Base-by-base conservation (phyloP, 30 jellyfish, hydroid and myxozoan species). In the Hydractinia symbiolongicarpus region DNA sequence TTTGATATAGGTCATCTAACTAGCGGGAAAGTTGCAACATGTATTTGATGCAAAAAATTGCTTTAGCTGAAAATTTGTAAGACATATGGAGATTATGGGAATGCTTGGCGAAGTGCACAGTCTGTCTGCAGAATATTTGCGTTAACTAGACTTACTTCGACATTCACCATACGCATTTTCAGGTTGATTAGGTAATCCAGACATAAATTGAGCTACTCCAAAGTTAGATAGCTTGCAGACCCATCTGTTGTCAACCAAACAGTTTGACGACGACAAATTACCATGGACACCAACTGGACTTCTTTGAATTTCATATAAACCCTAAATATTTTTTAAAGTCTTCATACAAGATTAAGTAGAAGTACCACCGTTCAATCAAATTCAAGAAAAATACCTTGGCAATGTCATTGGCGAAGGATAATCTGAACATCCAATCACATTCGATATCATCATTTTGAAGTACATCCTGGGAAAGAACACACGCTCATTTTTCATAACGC, bases 381-480 rank as follows among this genome's bases (percentile, higher is more conserved):
- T 30, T 30, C 44, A 11, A 16, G 17, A 2, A 8, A 64, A 4
- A 7, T 66, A 91, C 98, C 98, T 83, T 87, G 16, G 92, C 96
- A 83, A 91, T 87, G 61, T 91, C 98, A 20, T 84, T 85, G 54
- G 95, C 93, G 78, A 91, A 91, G 55, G 98, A 91, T 57, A 91
- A 76, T 55, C 95, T 82, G 55, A 91, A 91, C 95, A 83, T 91
- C 98, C 98, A 91, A 62, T 91, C 98, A 54, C 96, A 87, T n/a
- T 86, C 94, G 58, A 86, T 83, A 62, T 86, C 95, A 17, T 83
- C 93, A 74, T 91, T 91, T 78, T 91, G 98, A 17, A 91, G 82
- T 14, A 91, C 92, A 71, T 91, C 98, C 96, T 91, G 85, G 21
- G 70, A 7, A 10, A 51, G 7, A 15, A 11, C 17, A 13, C 15